Evolutionary conservation across 2,797 vertebrate species (phyloP).

Genomic region (Mormyrus hasselquistii): DNA sequence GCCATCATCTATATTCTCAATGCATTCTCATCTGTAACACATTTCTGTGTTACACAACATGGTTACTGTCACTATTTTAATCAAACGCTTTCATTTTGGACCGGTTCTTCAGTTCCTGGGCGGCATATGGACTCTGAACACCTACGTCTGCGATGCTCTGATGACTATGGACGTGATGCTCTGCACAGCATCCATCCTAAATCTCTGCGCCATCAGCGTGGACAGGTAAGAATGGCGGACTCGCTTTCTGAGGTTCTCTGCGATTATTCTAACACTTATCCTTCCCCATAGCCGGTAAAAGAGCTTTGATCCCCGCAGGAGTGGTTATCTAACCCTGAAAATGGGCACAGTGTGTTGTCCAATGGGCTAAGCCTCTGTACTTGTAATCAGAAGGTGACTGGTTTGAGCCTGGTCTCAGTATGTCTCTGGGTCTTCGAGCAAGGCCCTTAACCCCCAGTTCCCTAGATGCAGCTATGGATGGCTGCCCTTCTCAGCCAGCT

Average conservation of each 20-base stretch:
- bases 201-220: slow-evolving; percentile 53
- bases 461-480: not conserved
- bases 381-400: not conserved
- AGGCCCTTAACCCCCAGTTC: not conserved
- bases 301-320: not conserved
- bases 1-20: not conserved
- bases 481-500: not conserved
- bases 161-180: slow-evolving; percentile 59
- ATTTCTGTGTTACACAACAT: not conserved
- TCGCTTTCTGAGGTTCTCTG: not conserved
- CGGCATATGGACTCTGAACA: slow-evolving; percentile 53
- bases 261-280: not conserved
- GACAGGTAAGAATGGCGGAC: slow-evolving; percentile 43
- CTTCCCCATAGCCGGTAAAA: not conserved
- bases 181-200: slow-evolving; percentile 53
- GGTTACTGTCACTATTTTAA: not conserved
- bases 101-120: slow-evolving; percentile 46
- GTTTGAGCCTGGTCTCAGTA: not conserved
- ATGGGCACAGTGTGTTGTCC: not conserved
- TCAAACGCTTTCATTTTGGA: not conserved
- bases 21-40: too few relatives aligned
- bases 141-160: slow-evolving; percentile 49
- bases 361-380: not conserved
- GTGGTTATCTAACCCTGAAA: not conserved
- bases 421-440: not conserved